Base-by-base conservation (phyloP, 2,113 vertebrate species). In the Brienomyrus brachyistius region DNA sequence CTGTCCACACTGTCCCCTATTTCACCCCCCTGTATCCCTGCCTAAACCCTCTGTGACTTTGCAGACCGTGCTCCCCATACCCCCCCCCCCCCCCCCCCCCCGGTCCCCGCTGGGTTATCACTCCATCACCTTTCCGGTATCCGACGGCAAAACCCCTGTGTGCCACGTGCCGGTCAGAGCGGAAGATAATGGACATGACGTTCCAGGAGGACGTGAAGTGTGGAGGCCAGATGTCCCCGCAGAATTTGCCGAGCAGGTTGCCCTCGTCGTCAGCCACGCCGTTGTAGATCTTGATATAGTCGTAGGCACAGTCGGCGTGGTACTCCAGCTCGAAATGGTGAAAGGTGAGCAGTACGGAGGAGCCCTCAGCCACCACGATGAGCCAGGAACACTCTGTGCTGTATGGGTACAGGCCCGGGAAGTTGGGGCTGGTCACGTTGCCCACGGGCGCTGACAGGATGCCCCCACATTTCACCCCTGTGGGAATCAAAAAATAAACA, bases 361-460 rank as follows among this genome's bases (percentile, higher is more conserved):
- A 99, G 21, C 97, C 98, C 91, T 99, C 98, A 0, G 98, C 96
- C 92, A 98, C 98, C 92, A 99, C 98, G 0, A 99, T 98, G 51
- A 99, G 95, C 98, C 98, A 99, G 3, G 91, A 96, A 89, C 98
- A 99, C 91, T 98, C 96, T 0, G 95, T 97, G 93, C 97, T 95
- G 11, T 97, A 98, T 3, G 98, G 98, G 90, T 99, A 99, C 19
- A 92, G 92, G 45, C 97, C 95, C 0, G 98, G 98, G 94, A 99
- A 99, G 95, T 99, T 99, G 52, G 98, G 98, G 91, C 98, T 99
- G 92, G 97, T 98, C 93, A 99, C 96, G 90, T 99, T 99, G 62
- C 98, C 98, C 0, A 95, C 95, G 15, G 97, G 93, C n/a, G 97
- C 96, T 0, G 98, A 98, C 23, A 99, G 97, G 88, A 99, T 97